phyloP scores from a whole-genome alignment of 2,888 invertebrate genomes.

The Pachycephus smyrnensis region DNA sequence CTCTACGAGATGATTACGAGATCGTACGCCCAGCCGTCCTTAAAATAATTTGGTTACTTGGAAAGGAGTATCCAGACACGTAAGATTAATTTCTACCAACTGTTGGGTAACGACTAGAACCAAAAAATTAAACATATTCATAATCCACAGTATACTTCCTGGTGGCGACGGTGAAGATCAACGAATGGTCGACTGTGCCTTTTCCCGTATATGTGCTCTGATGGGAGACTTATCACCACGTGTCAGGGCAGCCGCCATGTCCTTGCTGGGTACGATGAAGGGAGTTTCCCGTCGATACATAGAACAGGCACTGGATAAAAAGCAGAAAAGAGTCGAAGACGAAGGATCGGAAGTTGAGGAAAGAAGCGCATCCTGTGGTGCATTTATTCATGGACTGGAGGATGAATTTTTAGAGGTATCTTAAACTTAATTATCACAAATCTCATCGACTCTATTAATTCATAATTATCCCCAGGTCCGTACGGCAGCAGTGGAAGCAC shows the following conservation, averaged over 20 bases:
- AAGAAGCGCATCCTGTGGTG: constrained; percentile 93
- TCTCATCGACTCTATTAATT: constrained; percentile 10
- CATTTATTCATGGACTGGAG: constrained; percentile 97
- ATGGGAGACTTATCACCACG: constrained; percentile 93
- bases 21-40: constrained; percentile 90
- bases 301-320: constrained; percentile 97
- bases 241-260: constrained; percentile 87
- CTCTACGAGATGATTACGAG: constrained; percentile 93
- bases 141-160: constrained; percentile 71
- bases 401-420: constrained; percentile 89
- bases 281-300: constrained; percentile 90
- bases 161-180: constrained; percentile 85
- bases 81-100: constrained; percentile 60
- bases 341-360: constrained; percentile 62
- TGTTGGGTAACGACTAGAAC: not conserved
- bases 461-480: constrained; percentile 80
- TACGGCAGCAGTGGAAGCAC: constrained; percentile 92
- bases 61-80: constrained; percentile 90
- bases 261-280: constrained; percentile 87
- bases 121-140: constrained; percentile 6
- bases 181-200: constrained; percentile 94
- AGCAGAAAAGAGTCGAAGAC: constrained; percentile 69
- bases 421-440: not conserved
- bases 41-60: constrained; percentile 86
- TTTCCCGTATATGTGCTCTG: constrained; percentile 92